phyloP scores from a whole-genome alignment of 2,113 vertebrate genomes.

The Sigmodon hispidus region DNA sequence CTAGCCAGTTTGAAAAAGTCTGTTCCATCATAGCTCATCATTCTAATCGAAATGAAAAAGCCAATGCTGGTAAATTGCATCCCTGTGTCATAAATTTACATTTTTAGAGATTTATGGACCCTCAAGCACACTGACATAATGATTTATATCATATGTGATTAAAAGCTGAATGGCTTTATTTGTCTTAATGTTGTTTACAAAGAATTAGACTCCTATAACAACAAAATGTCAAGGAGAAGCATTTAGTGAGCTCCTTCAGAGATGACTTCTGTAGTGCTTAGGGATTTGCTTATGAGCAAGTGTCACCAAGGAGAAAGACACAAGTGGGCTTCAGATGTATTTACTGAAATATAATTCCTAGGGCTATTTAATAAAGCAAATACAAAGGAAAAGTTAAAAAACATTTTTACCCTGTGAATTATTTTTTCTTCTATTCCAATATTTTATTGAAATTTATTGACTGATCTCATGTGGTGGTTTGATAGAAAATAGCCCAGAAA shows the following conservation, averaged over 20 bases:
- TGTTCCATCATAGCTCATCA: conserved; percentile 62
- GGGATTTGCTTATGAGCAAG: conserved; percentile 12
- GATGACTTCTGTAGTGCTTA: conserved; percentile 20
- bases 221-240: conserved; percentile 69
- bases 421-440: background rate
- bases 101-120: conserved; percentile 73
- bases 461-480: background rate
- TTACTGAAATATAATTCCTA: conserved; percentile 18
- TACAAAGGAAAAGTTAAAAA: background rate
- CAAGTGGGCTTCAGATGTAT: background rate
- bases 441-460: background rate
- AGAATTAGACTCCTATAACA: conserved; percentile 72
- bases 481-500: background rate
- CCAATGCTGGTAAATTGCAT: conserved; percentile 73
- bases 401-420: background rate
- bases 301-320: background rate
- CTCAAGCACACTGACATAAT: conserved; percentile 72
- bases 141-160: conserved; percentile 79
- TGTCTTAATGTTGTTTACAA: conserved; percentile 72
- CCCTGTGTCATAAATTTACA: conserved; percentile 75
- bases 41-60: conserved; percentile 80
- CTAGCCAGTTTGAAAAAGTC: conserved; percentile 56
- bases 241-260: conserved; percentile 59
- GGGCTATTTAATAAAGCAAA: conserved; percentile 29
- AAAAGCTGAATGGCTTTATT: conserved; percentile 79